Percentiles rank a stretch among this genome's conserved stretches.
phyloP scores from a whole-genome alignment of 2,888 invertebrate species.

The Alcis repandata region DNA sequence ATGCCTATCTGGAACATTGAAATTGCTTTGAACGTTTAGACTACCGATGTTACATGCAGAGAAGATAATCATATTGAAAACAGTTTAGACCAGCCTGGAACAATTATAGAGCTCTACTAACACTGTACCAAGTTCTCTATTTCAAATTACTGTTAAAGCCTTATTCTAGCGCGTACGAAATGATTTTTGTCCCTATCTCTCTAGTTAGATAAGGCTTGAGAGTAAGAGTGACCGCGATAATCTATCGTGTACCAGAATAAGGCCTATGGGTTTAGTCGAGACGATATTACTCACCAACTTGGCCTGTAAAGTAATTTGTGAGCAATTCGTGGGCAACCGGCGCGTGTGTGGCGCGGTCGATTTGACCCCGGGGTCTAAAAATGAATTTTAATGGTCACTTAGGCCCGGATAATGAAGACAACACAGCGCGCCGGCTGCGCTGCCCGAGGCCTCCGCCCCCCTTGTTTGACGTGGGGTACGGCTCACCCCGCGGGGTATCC shows the following conservation, averaged over 20 bases:
- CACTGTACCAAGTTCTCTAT: too few species aligned
- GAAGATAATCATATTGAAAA: neutral
- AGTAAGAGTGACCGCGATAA: neutral
- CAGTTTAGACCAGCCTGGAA: too few species aligned
- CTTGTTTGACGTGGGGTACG: constrained; percentile 50
- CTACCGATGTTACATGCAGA: neutral
- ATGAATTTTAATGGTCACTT: constrained; percentile 83
- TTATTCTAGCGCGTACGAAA: too few species aligned
- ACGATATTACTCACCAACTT: constrained; percentile 23
- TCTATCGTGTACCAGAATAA: neutral
- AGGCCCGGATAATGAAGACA: constrained; percentile 73
- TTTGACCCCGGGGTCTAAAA: constrained; percentile 64
- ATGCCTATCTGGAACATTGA: neutral
- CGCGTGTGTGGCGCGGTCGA: constrained; percentile 43
- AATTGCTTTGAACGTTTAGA: neutral
- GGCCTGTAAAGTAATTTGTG: constrained; percentile 39
- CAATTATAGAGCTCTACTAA: too few species aligned
- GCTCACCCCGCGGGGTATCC: constrained; percentile 29
- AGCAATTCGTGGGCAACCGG: constrained; percentile 38
- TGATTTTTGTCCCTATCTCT: too few species aligned
- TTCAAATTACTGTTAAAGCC: too few species aligned
- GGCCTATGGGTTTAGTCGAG: neutral
- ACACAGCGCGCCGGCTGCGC: constrained; percentile 51
- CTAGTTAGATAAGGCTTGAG: too few species aligned
- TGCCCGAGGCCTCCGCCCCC: constrained; percentile 58